phyloP scores from a whole-genome alignment of 2,888 invertebrate genomes.

The Pseudolycoriella hygida region DNA sequence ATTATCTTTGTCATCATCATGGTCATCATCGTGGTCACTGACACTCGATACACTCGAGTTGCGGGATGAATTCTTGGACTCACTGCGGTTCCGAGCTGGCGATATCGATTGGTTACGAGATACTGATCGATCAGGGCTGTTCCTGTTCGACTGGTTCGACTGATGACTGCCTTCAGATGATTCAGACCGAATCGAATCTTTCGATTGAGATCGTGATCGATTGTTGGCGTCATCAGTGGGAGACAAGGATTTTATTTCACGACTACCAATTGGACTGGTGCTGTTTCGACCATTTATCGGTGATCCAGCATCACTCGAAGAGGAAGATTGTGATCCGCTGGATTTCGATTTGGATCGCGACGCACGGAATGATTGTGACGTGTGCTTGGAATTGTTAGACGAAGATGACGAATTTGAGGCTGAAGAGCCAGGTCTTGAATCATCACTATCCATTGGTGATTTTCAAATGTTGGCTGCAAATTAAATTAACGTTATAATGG shows the following conservation, averaged over 20 bases:
- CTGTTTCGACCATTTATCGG: slow-evolving; percentile 3
- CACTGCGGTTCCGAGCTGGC: slow-evolving; percentile 12
- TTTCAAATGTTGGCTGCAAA: background rate
- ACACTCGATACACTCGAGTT: slow-evolving; percentile 21
- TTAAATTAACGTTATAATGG: background rate
- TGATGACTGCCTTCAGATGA: slow-evolving; percentile 1
- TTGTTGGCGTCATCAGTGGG: slow-evolving; percentile 7
- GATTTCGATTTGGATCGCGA: slow-evolving; percentile 5
- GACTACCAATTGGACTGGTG: slow-evolving; percentile 1
- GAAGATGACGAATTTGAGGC: slow-evolving; percentile 30
- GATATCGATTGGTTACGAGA: slow-evolving; percentile 17
- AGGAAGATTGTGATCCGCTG: slow-evolving; percentile 19
- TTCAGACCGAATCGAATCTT: slow-evolving; percentile 7
- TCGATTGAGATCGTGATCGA: slow-evolving; percentile 5
- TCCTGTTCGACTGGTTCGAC: background rate
- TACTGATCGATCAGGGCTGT: slow-evolving; percentile 1
- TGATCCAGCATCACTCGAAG: slow-evolving; percentile 13
- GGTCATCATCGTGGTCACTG: slow-evolving; percentile 21
- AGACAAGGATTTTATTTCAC: slow-evolving; percentile 4
- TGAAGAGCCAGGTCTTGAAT: slow-evolving; percentile 23
- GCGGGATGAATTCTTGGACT: slow-evolving; percentile 22
- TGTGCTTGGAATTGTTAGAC: slow-evolving; percentile 19
- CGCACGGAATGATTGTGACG: slow-evolving; percentile 13
- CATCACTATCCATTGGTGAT: slow-evolving; percentile 17
- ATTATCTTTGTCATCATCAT: slow-evolving; percentile 23